These are phyloP conservation scores for Sylvilagus bachmani DNA, from an alignment of 2,113 vertebrate species.

Conservation along the genomic window DNA sequence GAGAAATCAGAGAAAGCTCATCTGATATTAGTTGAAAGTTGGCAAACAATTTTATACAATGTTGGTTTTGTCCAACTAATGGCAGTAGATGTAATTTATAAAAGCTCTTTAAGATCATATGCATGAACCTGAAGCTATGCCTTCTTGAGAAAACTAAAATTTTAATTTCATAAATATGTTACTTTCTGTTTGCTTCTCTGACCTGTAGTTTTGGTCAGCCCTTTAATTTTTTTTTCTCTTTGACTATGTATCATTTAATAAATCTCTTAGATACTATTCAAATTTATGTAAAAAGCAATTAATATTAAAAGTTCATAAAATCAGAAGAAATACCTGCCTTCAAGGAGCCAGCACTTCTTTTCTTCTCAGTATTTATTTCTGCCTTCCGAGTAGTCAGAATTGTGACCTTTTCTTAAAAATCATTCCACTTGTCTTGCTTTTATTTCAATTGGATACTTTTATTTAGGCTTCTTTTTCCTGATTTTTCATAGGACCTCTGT, in stretches of 20 bases:
- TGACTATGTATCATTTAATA: neutral
- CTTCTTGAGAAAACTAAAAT: neutral
- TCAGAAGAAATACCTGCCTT: neutral
- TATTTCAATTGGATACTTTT: neutral
- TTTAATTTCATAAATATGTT: neutral
- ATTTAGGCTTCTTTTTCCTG: neutral
- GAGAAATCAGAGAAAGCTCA: conserved; percentile 28
- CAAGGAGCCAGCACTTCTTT: neutral
- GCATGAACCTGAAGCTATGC: neutral
- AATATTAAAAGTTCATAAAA: neutral
- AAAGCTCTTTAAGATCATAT: conserved; percentile 37
- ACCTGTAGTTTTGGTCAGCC: conserved; percentile 32
- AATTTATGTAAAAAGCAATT: conserved; percentile 19
- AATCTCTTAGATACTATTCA: neutral
- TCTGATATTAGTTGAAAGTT: conserved; percentile 54
- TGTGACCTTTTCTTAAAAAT: neutral
- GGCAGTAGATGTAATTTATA: conserved; percentile 1
- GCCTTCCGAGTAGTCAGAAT: conserved; percentile 10
- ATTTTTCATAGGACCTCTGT: neutral
- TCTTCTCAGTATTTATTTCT: neutral
- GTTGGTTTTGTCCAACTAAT: conserved; percentile 24
- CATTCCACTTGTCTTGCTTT: neutral
- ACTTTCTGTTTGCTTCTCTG: neutral
- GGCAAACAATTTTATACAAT: conserved; percentile 37
- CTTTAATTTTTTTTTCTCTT: conserved; percentile 51